phyloP scores from a whole-genome alignment of 2,113 vertebrate genomes.

The Chloebia gouldiae region DNA sequence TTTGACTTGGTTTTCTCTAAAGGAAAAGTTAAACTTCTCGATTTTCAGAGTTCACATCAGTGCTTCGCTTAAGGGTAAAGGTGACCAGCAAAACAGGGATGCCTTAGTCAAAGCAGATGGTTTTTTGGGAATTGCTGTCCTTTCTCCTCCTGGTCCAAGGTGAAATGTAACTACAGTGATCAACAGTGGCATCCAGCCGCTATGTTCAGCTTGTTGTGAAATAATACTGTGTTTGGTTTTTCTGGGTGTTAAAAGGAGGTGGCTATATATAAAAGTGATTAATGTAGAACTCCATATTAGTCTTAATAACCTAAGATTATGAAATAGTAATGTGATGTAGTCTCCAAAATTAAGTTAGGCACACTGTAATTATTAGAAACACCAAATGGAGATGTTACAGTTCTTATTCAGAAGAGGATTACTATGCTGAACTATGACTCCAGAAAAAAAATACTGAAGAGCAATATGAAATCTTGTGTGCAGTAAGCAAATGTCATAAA shows the following conservation, averaged over 20 bases:
- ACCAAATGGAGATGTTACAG: not conserved
- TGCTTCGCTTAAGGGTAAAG: not conserved
- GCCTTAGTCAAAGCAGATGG: not conserved
- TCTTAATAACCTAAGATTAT: not conserved
- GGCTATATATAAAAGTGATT: not conserved
- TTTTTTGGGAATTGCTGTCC: fast-evolving
- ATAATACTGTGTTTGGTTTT: not conserved
- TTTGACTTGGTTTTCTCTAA: not conserved
- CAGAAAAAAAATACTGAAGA: not conserved
- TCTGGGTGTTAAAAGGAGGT: not conserved
- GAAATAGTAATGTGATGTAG: not conserved
- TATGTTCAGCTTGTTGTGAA: not conserved
- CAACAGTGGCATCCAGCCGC: not conserved
- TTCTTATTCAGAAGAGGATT: not conserved
- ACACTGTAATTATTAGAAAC: not conserved
- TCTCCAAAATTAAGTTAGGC: not conserved
- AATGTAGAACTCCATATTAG: not conserved
- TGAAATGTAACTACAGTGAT: not conserved
- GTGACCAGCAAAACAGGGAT: not conserved
- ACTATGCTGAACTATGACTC: not conserved
- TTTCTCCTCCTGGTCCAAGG: not conserved
- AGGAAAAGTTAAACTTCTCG: not conserved
- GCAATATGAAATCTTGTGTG: not conserved
- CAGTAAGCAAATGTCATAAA: not conserved
- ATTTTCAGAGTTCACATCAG: not conserved